A percentile compares a stretch with the other conserved stretches of the same genome.
phyloP scores from a whole-genome alignment of 2,113 vertebrate species.

The Ivindomyrus marchei region DNA sequence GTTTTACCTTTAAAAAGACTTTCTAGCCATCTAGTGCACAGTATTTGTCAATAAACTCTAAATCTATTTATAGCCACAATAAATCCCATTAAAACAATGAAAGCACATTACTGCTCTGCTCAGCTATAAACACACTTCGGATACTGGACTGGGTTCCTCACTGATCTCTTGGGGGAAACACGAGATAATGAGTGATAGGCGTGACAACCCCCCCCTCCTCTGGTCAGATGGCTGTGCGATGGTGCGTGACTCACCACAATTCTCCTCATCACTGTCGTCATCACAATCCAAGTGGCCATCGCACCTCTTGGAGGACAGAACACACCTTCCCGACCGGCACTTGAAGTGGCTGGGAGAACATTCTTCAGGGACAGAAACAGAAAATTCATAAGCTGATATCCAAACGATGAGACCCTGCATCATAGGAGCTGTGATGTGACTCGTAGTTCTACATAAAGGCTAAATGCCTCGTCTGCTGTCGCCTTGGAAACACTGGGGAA shows the following conservation, averaged over 20 bases:
- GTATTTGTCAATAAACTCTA: constrained; percentile 14
- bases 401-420: not conserved
- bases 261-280: constrained; percentile 88
- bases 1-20: constrained; percentile 18
- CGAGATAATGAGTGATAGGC: not conserved
- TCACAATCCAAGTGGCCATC: constrained; percentile 90
- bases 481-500: not conserved
- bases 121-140: not conserved
- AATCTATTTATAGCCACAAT: constrained; percentile 18
- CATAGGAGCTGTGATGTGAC: not conserved
- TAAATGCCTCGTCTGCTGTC: not conserved
- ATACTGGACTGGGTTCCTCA: not conserved
- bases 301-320: constrained; percentile 80
- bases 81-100: constrained; percentile 16
- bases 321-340: constrained; percentile 81
- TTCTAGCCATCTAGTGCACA: constrained; percentile 1
- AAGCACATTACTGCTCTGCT: not conserved
- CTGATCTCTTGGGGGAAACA: not conserved
- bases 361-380: constrained; percentile 59
- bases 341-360: constrained; percentile 95
- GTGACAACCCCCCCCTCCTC: too few relatives aligned
- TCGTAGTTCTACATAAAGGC: not conserved
- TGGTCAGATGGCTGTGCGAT: not conserved
- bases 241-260: constrained; percentile 69
- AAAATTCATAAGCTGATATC: not conserved